Base-by-base conservation (phyloP, 2,888 invertebrate species). In the Acronicta leporina region DNA sequence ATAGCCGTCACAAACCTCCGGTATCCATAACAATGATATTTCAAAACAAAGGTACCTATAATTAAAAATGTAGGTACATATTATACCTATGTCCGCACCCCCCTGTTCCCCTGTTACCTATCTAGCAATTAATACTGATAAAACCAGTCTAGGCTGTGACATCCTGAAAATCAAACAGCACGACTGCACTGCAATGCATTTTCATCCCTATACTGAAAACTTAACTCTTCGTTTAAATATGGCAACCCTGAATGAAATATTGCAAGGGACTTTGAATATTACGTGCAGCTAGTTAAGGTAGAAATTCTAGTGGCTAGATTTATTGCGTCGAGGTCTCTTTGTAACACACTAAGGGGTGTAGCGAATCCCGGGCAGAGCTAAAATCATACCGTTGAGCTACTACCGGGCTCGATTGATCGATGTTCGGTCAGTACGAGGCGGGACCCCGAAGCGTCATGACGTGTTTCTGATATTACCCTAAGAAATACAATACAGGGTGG, bases 281-380 rank as follows among this genome's bases (percentile, higher is more conserved):
- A 66, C 69, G 14, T 14, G 7, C 8, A 10, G 56, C 44, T 14
- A 2, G 15, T 52, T 73, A 77, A 47, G 51, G 77, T 63, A 57
- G 56, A 52, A 52, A 70, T 73, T 82, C 50, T 62, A 53, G 61
- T 47, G 56, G 59, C 53, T 68, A 14, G 11, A 30, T 73, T 38
- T 38, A 38, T 38, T 71, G 64, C 68, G 73, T 71, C 67, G 72
- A 71, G 69, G 71, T 80, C 82, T 80, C 80, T 81, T 81, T 83
- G 79, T 85, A 84, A 82, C 79, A 79, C 83, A 82, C 80, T 47
- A 41, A 11, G 42, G 38, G 42, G 9, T 83, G 77, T 80, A 81
- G 85, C 82, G 83, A 81, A 80, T 82, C 77, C 82, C 76, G 74
- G 75, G 68, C 73, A 59, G 56, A 70, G 76, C 75, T 80, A 63